Percentiles rank a stretch among this genome's conserved stretches.
phyloP scores from a whole-genome alignment of 2,113 vertebrate species.

The Ovibos moschatus region DNA sequence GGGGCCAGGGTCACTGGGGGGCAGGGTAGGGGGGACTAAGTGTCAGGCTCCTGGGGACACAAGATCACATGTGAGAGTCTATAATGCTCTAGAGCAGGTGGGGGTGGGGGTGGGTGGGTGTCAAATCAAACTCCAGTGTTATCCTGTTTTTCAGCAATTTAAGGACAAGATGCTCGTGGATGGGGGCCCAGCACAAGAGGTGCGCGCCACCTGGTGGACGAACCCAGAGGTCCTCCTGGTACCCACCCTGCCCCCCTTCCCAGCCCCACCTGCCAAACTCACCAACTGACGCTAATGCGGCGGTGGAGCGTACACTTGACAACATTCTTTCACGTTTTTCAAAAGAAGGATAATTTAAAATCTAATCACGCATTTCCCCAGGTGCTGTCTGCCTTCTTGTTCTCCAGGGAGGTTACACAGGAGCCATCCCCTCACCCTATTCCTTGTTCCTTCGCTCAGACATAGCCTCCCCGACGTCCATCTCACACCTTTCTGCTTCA shows the following conservation, averaged over 20 bases:
- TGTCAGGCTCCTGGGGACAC: background rate
- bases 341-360: background rate
- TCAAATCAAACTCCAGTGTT: background rate
- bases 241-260: background rate
- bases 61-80: background rate
- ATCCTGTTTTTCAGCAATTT: background rate
- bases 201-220: slow-evolving; percentile 43
- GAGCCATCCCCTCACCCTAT: background rate
- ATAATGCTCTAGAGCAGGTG: background rate
- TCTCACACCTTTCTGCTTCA: background rate
- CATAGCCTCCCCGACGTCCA: background rate
- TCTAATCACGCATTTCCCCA: background rate
- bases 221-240: rapidly evolving
- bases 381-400: background rate
- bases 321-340: background rate
- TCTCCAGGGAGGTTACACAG: background rate
- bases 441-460: background rate
- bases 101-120: background rate
- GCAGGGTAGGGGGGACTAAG: rapidly evolving
- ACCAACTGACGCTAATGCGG: background rate
- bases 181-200: background rate
- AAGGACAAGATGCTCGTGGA: background rate
- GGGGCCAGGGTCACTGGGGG: background rate
- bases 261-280: background rate
- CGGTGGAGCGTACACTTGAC: background rate